Evolutionary conservation across 23 tunicate species (phyloP), one percentile per base, ranked within the genome.

Genomic region (Botrylloides violaceus): DNA sequence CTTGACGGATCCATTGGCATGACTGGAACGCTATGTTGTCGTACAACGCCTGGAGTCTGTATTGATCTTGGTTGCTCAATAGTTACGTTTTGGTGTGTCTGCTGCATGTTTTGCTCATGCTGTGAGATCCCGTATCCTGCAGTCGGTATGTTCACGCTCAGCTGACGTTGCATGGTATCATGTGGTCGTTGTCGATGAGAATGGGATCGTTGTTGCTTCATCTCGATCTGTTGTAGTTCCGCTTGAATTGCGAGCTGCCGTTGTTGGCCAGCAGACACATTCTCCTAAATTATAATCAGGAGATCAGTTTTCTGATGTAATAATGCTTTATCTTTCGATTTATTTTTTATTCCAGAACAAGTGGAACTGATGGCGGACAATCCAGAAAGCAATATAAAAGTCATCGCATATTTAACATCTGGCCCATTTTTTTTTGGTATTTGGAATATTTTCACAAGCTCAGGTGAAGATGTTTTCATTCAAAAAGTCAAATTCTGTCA

Each of bases 191-290:
- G 70, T 31, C 70, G 26, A 23, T 29, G 36, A 3, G 29, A 29
- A 3, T 63, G 70, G 4, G 32, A 34, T 58, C 26, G 62, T 3
- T 33, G 70, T 63, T 63, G 70, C 33, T 63, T 63, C 33, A 37
- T 39, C 34, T 68, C 58, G 47, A 68, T 39, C 37, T 68, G 49
- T 68, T 68, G 74, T 23, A 68, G 47, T 43, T 68, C 74, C 2
- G 24, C 31, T 43, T 68, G 74, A 37, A 68, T 68, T 20, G 58
- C 58, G 37, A 68, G 74, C 28, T 43, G 27, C 18, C 58, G 43
- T 37, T 68, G 74, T 39, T 31, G 35, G 53, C 53, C 15, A 43
- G 53, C 15, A 15, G 53, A 15, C 9, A 15, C 53, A 43, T 15
- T 43, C 53, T 43, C 53, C 53, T 43, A 43, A n/a, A n/a, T n/a